Conservation (phyloP, 2,797 vertebrate genomes). For the Sebastes itinus region DNA sequence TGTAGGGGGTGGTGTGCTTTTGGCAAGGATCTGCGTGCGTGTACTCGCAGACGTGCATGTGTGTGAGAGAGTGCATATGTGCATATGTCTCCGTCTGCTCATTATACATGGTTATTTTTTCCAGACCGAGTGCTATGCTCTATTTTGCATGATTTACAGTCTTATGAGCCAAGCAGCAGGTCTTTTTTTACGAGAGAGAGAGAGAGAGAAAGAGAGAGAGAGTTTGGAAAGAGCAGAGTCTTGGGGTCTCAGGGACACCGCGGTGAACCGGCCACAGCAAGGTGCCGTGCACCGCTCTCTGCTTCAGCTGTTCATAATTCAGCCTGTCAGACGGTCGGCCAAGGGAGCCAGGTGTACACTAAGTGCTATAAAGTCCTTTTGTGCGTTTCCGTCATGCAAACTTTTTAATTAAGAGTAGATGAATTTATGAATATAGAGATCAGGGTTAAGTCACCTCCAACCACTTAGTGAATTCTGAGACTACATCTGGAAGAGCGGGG, state of each 20-base stretch:
- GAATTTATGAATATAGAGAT: slow-evolving; percentile 55
- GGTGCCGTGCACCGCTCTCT: slow-evolving; percentile 21
- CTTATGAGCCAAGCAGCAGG: slow-evolving; percentile 48
- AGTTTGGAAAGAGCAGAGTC: slow-evolving; percentile 54
- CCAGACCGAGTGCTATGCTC: slow-evolving; percentile 58
- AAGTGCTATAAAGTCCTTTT: slow-evolving; percentile 66
- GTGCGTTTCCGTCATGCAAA: slow-evolving; percentile 57
- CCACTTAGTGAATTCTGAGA: slow-evolving; percentile 43
- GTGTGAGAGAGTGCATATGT: slow-evolving; percentile 56
- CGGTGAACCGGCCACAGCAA: slow-evolving; percentile 64
- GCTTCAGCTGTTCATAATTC: slow-evolving; percentile 47
- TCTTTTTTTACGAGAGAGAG: slow-evolving; percentile 5
- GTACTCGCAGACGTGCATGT: slow-evolving; percentile 26
- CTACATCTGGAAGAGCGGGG: slow-evolving; percentile 1
- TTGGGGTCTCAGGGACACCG: slow-evolving; percentile 67
- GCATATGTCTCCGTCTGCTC: slow-evolving; percentile 63
- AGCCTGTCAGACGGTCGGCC: slow-evolving; percentile 29
- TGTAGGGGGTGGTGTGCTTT: slow-evolving; percentile 55
- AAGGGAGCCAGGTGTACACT: slow-evolving; percentile 60
- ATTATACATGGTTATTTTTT: slow-evolving; percentile 71
- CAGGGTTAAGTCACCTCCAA: slow-evolving; percentile 51
- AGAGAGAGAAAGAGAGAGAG: slow-evolving; percentile 3
- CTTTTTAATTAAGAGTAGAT: slow-evolving; percentile 69
- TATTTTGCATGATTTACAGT: slow-evolving; percentile 63
- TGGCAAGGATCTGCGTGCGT: slow-evolving; percentile 47